Evolutionary conservation across 2,113 vertebrate species (phyloP).

Genomic region (Syngnathoides biaculeatus): DNA sequence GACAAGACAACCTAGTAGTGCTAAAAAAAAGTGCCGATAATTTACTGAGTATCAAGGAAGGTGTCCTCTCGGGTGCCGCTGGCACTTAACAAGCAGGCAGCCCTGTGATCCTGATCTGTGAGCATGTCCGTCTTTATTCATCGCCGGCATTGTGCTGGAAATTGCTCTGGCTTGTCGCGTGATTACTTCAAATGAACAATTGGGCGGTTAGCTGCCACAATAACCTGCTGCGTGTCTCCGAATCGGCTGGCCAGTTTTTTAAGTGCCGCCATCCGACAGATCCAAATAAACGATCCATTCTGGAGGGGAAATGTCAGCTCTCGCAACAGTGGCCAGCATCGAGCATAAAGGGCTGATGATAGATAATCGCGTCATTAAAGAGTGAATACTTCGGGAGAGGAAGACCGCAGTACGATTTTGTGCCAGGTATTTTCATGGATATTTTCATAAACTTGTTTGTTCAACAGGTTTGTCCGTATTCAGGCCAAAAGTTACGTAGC

Average conservation of each 20-base stretch:
- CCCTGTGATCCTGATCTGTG: conserved; percentile 52
- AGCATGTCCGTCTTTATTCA: conserved; percentile 64
- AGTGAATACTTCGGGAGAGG: conserved; percentile 15
- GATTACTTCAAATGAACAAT: conserved; percentile 76
- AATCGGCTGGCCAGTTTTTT: conserved; percentile 40
- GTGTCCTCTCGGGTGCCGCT: conserved; percentile 26
- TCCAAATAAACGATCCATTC: conserved; percentile 64
- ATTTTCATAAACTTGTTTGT: neutral
- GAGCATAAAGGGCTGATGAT: conserved; percentile 34
- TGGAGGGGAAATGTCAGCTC: conserved; percentile 60
- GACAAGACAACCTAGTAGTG: neutral
- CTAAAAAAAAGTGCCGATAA: conserved; percentile 28
- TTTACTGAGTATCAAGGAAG: conserved; percentile 28
- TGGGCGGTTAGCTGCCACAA: conserved; percentile 69
- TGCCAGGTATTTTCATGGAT: no score
- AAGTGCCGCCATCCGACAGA: conserved; percentile 56
- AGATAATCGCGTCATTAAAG: conserved; percentile 37
- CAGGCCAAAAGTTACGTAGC: neutral
- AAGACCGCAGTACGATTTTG: neutral
- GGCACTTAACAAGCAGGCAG: conserved; percentile 41
- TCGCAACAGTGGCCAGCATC: conserved; percentile 33
- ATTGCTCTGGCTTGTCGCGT: conserved; percentile 68
- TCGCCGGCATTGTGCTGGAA: conserved; percentile 61
- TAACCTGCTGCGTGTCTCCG: conserved; percentile 51
- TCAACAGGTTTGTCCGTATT: neutral